Evolutionary conservation across 2,888 invertebrate genomes (phyloP), one percentile per base, ranked within the genome.

Genomic region (Lepidocyrtoides sp.): DNA sequence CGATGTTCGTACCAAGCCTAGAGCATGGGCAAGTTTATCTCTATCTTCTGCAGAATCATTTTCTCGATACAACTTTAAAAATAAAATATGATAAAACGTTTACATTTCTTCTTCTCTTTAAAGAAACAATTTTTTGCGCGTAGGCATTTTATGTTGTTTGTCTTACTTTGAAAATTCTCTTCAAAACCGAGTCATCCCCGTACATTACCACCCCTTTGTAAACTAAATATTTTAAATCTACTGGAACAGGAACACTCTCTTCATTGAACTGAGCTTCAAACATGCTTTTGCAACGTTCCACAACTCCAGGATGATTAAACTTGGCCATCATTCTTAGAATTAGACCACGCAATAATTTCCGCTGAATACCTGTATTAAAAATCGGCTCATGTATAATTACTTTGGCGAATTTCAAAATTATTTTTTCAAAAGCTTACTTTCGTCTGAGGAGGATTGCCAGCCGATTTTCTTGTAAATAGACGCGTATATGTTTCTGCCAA

Each of bases 41-140:
- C 98, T 98, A 95, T 99, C 99, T 95, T 99, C 99, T 94, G 98
- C 98, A 93, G 98, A 96, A 95, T 98, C 98, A 3, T 98, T 97
- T 72, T 97, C 97, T 94, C 97, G 96, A 95, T 98, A 98, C 93
- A 98, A 95, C 95, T 48, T 51, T 29, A 17, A 66, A 8, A 20
- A 77, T n/a, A 54, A 20, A 83, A n/a, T n/a, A n/a, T n/a, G n/a
- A n/a, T n/a, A n/a, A n/a, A n/a, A n/a, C n/a, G n/a, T n/a, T n/a
- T n/a, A n/a, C n/a, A n/a, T n/a, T n/a, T n/a, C n/a, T n/a, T n/a
- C n/a, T n/a, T n/a, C n/a, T n/a, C 2, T 10, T 48, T 48, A 48
- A 48, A 14, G 48, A 48, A n/a, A 7, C 36, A 36, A 36, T 48
- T 48, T 48, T 48, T 48, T 48, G 54, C 17, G 17, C 4, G 23